Evolutionary conservation across 2,113 vertebrate genomes (phyloP).

Genomic region (Puffinus mauretanicus): DNA sequence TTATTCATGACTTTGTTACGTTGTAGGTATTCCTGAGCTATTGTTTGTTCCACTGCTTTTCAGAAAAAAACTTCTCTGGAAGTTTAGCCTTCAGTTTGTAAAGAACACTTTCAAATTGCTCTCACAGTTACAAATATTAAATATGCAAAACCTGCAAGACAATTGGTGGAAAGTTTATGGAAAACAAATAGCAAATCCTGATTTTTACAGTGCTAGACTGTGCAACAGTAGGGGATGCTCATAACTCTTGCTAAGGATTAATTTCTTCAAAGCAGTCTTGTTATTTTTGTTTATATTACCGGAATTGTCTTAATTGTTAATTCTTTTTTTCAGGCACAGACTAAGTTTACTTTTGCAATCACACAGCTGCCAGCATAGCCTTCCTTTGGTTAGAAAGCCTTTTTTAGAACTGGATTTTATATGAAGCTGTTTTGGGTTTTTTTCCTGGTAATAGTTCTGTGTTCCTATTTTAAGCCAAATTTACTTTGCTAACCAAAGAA

Average conservation of each 20-base stretch:
- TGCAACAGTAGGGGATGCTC: neutral
- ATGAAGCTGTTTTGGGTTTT: rapidly evolving
- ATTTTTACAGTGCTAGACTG: neutral
- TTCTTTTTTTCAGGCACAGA: neutral
- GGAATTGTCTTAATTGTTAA: neutral
- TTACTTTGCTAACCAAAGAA: neutral
- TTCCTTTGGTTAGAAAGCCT: neutral
- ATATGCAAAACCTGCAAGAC: neutral
- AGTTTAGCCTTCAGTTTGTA: neutral
- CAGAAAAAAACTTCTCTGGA: neutral
- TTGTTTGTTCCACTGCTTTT: neutral
- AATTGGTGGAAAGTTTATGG: neutral
- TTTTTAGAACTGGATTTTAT: neutral
- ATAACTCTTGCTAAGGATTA: neutral
- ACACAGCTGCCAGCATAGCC: neutral
- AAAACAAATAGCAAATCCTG: neutral
- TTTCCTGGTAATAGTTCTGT: neutral
- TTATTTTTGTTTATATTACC: neutral
- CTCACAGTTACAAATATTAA: neutral
- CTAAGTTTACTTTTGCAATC: neutral
- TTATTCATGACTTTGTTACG: neutral
- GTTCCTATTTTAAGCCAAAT: neutral
- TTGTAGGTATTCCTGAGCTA: neutral
- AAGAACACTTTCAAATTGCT: neutral
- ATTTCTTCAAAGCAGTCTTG: neutral